Conservation (phyloP, 2,888 invertebrate species). For the Sphaerophoria rueppellii region DNA sequence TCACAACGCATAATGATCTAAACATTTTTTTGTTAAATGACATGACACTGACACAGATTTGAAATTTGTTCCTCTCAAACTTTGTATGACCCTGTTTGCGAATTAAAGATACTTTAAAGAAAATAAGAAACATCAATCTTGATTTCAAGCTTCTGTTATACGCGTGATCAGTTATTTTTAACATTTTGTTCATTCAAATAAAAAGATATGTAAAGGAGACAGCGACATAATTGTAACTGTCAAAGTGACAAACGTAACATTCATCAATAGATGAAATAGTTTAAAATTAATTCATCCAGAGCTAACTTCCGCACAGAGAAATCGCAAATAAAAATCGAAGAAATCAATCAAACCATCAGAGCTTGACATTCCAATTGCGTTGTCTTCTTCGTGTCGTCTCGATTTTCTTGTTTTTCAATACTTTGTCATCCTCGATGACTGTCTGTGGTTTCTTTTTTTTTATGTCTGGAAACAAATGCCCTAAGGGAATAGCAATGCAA, state of each 20-base stretch:
- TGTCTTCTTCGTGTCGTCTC: conserved; percentile 15
- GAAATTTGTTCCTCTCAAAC: conserved; percentile 14
- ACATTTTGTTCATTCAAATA: not conserved
- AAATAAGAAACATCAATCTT: conserved; percentile 51
- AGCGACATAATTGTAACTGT: not conserved
- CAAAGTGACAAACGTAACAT: conserved; percentile 5
- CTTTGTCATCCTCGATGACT: conserved; percentile 24
- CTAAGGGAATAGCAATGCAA: conserved; percentile 37
- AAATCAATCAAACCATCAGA: conserved; percentile 56
- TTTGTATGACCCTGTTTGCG: conserved; percentile 41
- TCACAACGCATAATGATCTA: conserved; percentile 40
- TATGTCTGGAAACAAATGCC: conserved; percentile 26
- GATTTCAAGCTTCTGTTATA: conserved; percentile 29
- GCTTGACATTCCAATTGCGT: conserved; percentile 66
- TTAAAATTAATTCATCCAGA: conserved; percentile 9
- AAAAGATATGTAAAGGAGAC: not conserved
- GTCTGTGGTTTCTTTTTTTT: not conserved
- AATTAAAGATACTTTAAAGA: conserved; percentile 57
- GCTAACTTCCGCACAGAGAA: conserved; percentile 29
- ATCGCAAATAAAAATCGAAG: conserved; percentile 28
- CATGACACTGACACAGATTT: conserved; percentile 46
- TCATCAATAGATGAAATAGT: conserved; percentile 45
- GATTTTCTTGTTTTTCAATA: not conserved
- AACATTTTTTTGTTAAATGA: conserved; percentile 5
- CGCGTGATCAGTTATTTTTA: not conserved